Percentiles rank a stretch among this genome's conserved stretches.
Evolutionary conservation across 2,888 invertebrate genomes (phyloP).

Genomic region (Netelia fuscicornis): DNA sequence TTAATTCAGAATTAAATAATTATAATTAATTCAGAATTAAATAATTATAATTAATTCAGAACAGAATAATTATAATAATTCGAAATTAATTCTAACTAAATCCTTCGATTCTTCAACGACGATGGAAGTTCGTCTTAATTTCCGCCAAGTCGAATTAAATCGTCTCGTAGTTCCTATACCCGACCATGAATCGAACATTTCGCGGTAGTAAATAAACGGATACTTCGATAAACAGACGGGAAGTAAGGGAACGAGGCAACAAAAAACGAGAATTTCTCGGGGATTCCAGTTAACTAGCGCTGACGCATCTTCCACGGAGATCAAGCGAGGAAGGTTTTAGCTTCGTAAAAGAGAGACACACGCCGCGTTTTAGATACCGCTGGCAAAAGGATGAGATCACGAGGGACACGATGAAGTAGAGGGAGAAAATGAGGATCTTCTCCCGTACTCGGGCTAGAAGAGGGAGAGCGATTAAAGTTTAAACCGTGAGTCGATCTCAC

Average conservation of each 20-base stretch:
- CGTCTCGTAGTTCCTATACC: not conserved
- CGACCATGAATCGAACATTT: not conserved
- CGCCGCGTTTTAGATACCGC: slow-evolving; percentile 31
- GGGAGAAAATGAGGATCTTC: slow-evolving; percentile 68
- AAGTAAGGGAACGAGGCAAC: slow-evolving; percentile 35
- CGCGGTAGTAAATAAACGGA: slow-evolving; percentile 41
- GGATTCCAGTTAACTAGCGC: slow-evolving; percentile 56
- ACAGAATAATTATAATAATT: no score
- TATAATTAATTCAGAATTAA: no score
- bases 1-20: no score
- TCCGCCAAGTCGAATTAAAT: slow-evolving; percentile 12
- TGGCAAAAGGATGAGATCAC: slow-evolving; percentile 57
- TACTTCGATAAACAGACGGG: slow-evolving; percentile 41
- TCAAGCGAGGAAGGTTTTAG: slow-evolving; percentile 44
- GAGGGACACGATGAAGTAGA: slow-evolving; percentile 59
- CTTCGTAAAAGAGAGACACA: slow-evolving; percentile 28
- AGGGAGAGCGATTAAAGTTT: slow-evolving; percentile 77
- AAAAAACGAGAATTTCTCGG: slow-evolving; percentile 13
- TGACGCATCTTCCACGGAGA: slow-evolving; percentile 61
- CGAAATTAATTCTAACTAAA: no score
- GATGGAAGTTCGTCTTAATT: slow-evolving; percentile 14
- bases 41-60: no score
- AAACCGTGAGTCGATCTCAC: slow-evolving; percentile 79
- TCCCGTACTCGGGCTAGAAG: slow-evolving; percentile 70
- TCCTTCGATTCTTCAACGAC: not conserved